Percentiles rank a stretch among this genome's conserved stretches.
phyloP scores from a whole-genome alignment of 2,113 vertebrate genomes.

The Plecotus auritus region DNA sequence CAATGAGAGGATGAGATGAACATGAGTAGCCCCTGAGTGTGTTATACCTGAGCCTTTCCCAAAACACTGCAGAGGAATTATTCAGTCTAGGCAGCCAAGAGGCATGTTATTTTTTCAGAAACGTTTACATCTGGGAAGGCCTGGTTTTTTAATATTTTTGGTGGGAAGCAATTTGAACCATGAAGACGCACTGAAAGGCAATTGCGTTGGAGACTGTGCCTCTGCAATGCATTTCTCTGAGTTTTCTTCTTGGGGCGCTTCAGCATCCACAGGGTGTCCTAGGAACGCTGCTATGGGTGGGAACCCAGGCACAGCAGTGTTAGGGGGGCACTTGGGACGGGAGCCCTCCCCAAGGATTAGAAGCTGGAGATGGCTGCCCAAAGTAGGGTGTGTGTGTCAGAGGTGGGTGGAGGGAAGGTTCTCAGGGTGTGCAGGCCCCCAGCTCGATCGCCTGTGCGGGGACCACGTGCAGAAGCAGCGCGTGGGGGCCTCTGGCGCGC shows the following conservation, averaged over 20 bases:
- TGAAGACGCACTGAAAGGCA: slow-evolving; percentile 5
- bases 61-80: neutral
- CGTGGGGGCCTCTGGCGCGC: slow-evolving; percentile 39
- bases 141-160: neutral
- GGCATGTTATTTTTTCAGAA: neutral
- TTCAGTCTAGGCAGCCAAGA: neutral
- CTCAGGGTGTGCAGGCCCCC: neutral
- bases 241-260: slow-evolving; percentile 6
- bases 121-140: slow-evolving; percentile 13
- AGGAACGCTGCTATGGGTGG: neutral
- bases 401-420: neutral
- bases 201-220: slow-evolving; percentile 41
- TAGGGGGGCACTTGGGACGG: neutral
- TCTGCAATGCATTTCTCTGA: neutral
- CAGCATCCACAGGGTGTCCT: neutral
- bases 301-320: neutral
- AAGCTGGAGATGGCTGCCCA: neutral
- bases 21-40: neutral
- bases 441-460: neutral
- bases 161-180: slow-evolving; percentile 39
- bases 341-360: neutral
- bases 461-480: slow-evolving; percentile 19
- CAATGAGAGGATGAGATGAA: neutral
- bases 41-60: neutral
- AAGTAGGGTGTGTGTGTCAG: too few relatives aligned